Base-by-base conservation (phyloP, 2,888 invertebrate genomes). In the Leptopterna dolabrata region DNA sequence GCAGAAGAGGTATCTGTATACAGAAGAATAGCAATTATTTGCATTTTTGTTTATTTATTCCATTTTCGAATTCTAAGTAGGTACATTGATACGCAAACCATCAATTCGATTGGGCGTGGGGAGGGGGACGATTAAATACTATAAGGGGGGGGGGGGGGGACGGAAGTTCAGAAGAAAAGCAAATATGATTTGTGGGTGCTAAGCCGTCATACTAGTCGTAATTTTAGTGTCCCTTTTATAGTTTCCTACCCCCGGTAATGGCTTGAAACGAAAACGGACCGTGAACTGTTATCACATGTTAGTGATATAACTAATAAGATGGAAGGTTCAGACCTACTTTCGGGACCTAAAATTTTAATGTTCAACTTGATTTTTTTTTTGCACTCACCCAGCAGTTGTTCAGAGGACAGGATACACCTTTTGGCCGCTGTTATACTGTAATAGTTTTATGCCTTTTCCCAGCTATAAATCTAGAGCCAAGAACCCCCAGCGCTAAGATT, bases 361-460 rank as follows among this genome's bases (percentile, higher is more conserved):
- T 63, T 24, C 24, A 6, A n/a, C 24, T 63, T 24, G 36, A 63
- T 24, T 9, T 63, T 63, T 63, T 55, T 63, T 63, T 63, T 63
- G 63, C 63, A 63, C 63, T 3, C 9, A 27, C 63, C 24, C 24
- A 4, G 63, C 63, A 63, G 63, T 63, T 63, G 63, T 63, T 11
- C 27, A 7, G 19, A 63, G 24, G 27, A 24, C 63, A 63, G 63
- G 63, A 63, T 63, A 63, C 63, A 63, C 63, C 63, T 63, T 63
- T 63, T 24, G 63, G 24, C 63, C 55, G 55, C 55, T n/a, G 14
- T 45, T 16, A 24, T 63, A 63, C 63, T 19, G 63, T 63, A 63
- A 63, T 63, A 63, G 24, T 63, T 73, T 73, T 73, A 73, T 16
- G 30, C 11, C 73, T 73, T 73, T 36, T 73, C 73, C 27, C 73